Evolutionary conservation across 1,140 invertebrate genomes (phyloP), one percentile per base, ranked within the genome.

Genomic region (Drosophila rufa): DNA sequence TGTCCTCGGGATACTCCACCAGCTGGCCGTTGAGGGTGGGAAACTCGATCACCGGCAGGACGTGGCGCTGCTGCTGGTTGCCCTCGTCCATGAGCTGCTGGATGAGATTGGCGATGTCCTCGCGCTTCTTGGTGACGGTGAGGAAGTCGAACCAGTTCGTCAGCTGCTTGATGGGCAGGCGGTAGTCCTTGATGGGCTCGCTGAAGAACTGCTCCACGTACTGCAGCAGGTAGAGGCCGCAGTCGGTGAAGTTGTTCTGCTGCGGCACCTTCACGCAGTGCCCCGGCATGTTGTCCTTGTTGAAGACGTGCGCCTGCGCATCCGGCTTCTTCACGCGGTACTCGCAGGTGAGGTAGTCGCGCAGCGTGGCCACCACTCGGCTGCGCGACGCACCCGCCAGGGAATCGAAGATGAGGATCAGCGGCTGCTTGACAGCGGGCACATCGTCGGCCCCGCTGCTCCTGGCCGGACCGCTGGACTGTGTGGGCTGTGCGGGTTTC

Each of bases 171-270:
- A 97, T 97, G 51, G 96, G 96, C 56, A 97, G 93, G 19, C 94
- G 92, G 79, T 96, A 97, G 93, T 97, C 95, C 67, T 94, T 94
- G 50, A 97, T 95, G 7, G 96, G 96, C 90, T 95, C 94, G 95
- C 96, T 95, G 92, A 99, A 99, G 94, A 99, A 99, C 62, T 96
- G 96, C 94, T 99, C 98, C 5, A 98, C 98, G 95, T 99, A 99
- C 93, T 99, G 98, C 38, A 99, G 94, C 45, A 99, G 94, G 94
- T 98, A 99, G 7, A 99, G 94, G 4, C 99, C 99, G 94, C 99
- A 99, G 93, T 99, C 99, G 43, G 96, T 98, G 92, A 96, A 98
- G 94, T 99, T 99, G 68, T 96, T 98, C 94, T 99, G 99, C 91
- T 99, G 98, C 19, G 98, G 98, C 66, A 99, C 97, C 94, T 97